Base-by-base conservation (phyloP, 2,113 vertebrate species). In the Arenaria interpres region DNA sequence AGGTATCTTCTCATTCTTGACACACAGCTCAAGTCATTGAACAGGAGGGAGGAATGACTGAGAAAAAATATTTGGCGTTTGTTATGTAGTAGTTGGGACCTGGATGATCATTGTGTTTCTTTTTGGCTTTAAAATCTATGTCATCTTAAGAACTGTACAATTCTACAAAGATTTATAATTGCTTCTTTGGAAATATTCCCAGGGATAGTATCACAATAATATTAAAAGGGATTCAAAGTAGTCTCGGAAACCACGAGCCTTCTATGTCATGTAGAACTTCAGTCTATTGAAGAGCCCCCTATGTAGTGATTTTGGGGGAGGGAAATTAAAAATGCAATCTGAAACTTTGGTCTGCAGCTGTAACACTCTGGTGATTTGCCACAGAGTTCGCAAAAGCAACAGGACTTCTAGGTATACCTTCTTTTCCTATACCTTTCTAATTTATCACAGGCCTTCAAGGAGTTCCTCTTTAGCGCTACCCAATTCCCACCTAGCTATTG, bases 401-500 rank as follows among this genome's bases (percentile, higher is more conserved):
- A 45, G 35, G 27, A 39, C 39, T 71, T 68, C 56, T 8, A 35
- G 74, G 62, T 2, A 15, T n/a, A 12, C 10, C 30, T 81, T 60
- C 37, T 84, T 54, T 33, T 53, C 33, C 51, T 81, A 2, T 9
- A 48, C 28, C 60, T 63, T 76, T 80, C 24, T 69, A 86, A 60
- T 64, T 92, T 78, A 68, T 78, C 68, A 66, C 74, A 76, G 53
- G 14, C 27, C 63, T 89, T 90, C 73, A 33, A 96, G 85, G 35
- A 92, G 33, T 7, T 92, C 37, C 37, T 90, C 90, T 93, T 60
- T 14, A 68, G 43, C 19, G 14, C n/a, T 90, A 8, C 25, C 33
- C 73, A 81, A 23, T 89, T 95, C 73, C 84, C 86, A 89, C 30
- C 86, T 60, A 37, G 69, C 92, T 75, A 13, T 89, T 86, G 41